Conservation (phyloP, 2,888 invertebrate genomes). For the Eumacrocentrus americanus region DNA sequence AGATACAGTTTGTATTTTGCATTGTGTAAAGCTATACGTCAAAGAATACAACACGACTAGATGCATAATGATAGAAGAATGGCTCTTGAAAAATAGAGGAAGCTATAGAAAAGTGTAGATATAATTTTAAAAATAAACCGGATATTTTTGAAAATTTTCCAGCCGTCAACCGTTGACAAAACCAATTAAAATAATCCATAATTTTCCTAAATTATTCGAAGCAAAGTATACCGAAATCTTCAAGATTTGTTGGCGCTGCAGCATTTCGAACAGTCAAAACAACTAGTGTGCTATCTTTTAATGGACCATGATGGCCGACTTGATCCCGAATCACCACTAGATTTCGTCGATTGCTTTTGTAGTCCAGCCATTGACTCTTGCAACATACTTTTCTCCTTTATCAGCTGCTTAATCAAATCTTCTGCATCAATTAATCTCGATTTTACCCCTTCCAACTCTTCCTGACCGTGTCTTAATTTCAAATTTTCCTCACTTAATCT, state of each 20-base stretch:
- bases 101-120: too few relatives aligned
- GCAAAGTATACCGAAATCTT: constrained; percentile 18
- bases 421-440: constrained; percentile 72
- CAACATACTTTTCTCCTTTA: constrained; percentile 77
- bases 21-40: too few relatives aligned
- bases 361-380: constrained; percentile 73
- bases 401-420: constrained; percentile 73
- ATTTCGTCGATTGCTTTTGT: constrained; percentile 65
- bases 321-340: constrained; percentile 55
- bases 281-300: constrained; percentile 72
- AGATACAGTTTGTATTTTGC: too few relatives aligned
- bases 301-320: constrained; percentile 62
- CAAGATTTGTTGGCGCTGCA: constrained; percentile 66
- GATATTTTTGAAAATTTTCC: too few relatives aligned
- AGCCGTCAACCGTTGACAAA: neutral
- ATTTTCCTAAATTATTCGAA: neutral
- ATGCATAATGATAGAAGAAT: neutral
- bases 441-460: constrained; percentile 69
- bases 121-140: too few relatives aligned
- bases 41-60: too few relatives aligned
- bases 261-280: constrained; percentile 74
- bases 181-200: neutral
- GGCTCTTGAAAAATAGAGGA: neutral
- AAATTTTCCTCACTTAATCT: constrained; percentile 68
- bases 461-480: constrained; percentile 63